Evolutionary conservation across 1,140 invertebrate species (phyloP).

Genomic region (Caligus rogercresseyi): DNA sequence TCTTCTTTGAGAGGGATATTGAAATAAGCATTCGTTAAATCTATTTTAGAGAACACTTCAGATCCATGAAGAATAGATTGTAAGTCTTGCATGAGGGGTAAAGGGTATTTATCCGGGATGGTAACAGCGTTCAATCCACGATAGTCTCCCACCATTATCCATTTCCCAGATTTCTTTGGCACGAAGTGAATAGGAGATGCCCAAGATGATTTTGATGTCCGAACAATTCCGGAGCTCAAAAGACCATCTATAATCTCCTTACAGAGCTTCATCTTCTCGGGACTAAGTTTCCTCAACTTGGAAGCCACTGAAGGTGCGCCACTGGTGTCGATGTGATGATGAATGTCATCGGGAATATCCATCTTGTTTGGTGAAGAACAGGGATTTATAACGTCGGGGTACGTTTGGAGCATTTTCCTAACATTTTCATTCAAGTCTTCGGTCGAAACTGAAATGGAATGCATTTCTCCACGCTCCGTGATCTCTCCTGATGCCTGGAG

Average conservation of each 20-base stretch:
- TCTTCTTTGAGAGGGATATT: slow-evolving; percentile 20
- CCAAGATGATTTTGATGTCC: slow-evolving; percentile 22
- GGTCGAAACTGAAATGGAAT: too few relatives aligned
- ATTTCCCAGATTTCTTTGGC: slow-evolving; percentile 23
- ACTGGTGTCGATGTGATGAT: slow-evolving; percentile 29
- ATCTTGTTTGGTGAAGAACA: too few relatives aligned
- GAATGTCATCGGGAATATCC: not conserved
- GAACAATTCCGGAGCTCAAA: slow-evolving; percentile 8
- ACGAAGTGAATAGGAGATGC: slow-evolving; percentile 26
- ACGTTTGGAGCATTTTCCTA: too few relatives aligned
- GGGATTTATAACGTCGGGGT: too few relatives aligned
- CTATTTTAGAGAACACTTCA: slow-evolving; percentile 19
- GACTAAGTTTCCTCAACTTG: slow-evolving; percentile 1
- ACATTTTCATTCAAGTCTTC: too few relatives aligned
- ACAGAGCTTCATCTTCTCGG: not conserved
- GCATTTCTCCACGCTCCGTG: too few relatives aligned
- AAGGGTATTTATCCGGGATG: slow-evolving; percentile 24
- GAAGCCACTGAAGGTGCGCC: not conserved
- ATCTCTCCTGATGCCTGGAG: too few relatives aligned
- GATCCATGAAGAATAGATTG: slow-evolving; percentile 16
- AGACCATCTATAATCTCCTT: slow-evolving; percentile 7
- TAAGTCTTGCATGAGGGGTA: slow-evolving; percentile 24
- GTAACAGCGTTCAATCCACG: slow-evolving; percentile 25
- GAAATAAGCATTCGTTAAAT: slow-evolving; percentile 21
- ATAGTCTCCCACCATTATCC: slow-evolving; percentile 25